Percentiles rank a stretch among this genome's conserved stretches.
Evolutionary conservation across 92 coral and sea anemone species (phyloP).

Genomic region (Galaxea fascicularis): DNA sequence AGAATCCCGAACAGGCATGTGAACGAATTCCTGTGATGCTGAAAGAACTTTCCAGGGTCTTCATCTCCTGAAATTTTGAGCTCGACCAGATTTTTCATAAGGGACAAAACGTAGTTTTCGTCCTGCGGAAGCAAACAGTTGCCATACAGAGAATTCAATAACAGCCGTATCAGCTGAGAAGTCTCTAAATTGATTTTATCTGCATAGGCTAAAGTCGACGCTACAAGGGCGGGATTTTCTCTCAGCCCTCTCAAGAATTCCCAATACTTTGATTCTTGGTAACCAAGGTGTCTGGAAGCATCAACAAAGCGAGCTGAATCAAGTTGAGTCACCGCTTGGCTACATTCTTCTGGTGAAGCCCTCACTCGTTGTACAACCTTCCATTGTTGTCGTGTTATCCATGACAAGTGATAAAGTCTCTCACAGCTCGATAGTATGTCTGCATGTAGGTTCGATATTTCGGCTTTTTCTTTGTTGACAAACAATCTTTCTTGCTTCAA

Average conservation of each 20-base stretch:
- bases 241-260: conserved; percentile 88
- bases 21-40: conserved; percentile 83
- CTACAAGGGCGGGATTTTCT: conserved; percentile 81
- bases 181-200: conserved; percentile 85
- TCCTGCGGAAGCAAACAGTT: conserved; percentile 93
- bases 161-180: conserved; percentile 80
- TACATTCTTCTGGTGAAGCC: conserved; percentile 91
- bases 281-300: conserved; percentile 85
- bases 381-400: conserved; percentile 98
- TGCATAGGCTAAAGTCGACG: conserved; percentile 86
- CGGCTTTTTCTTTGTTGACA: conserved; percentile 84
- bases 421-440: conserved; percentile 88
- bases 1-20: conserved; percentile 78
- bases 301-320: conserved; percentile 89
- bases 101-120: conserved; percentile 75
- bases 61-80: conserved; percentile 79
- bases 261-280: conserved; percentile 92
- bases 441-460: conserved; percentile 71
- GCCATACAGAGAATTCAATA: conserved; percentile 88
- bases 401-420: conserved; percentile 87
- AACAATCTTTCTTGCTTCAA: conserved; percentile 89
- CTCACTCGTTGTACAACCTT: conserved; percentile 78
- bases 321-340: conserved; percentile 82
- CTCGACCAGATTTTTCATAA: conserved; percentile 81
- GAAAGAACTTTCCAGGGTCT: conserved; percentile 76